Base-by-base conservation (phyloP, 2,113 vertebrate genomes). In the Ornithorhynchus anatinus region DNA sequence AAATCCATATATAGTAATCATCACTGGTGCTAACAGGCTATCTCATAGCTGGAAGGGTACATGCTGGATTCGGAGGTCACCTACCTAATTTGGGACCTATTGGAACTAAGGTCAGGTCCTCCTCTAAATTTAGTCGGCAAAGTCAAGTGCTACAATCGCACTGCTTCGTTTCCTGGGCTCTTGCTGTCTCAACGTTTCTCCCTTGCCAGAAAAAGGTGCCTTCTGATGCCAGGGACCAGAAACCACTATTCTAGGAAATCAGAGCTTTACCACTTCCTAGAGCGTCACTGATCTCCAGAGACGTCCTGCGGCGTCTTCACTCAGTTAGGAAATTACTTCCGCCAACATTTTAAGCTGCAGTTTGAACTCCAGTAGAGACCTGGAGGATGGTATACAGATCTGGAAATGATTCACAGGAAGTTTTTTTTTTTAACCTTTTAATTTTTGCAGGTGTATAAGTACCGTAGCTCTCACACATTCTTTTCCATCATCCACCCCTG, bases 401-500 rank as follows among this genome's bases (percentile, higher is more conserved):
- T 39, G 5, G 12, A 58, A 61, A 66, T 35, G 23, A 19, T 71
- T 61, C 40, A 33, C 32, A 64, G 19, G 25, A 69, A 8, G 3
- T 4, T 29, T 50, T 36, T 35, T 32, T 40, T 29, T 52, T 44
- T 8, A 33, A 23, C 4, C 42, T 4, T 52, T 12, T 27, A 44
- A 36, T n/a, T 78, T 73, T 71, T 74, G 43, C 22, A 5, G 51
- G 31, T 52, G 33, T 43, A 33, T 29, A 82, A 45, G 79, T 44
- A 65, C 40, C 47, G 58, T 1, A 20, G 19, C 25, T 75, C 61
- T 33, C 10, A 38, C n/a, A 77, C 27, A 69, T 59, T 75, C 31
- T 66, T 86, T 84, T 79, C 59, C 47, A 33, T 14, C 38, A 51
- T 22, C 23, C n/a, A n/a, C n/a, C n/a, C n/a, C n/a, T n/a, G n/a